phyloP scores from a whole-genome alignment of 1,140 invertebrate species.

The Oscheius sp. region DNA sequence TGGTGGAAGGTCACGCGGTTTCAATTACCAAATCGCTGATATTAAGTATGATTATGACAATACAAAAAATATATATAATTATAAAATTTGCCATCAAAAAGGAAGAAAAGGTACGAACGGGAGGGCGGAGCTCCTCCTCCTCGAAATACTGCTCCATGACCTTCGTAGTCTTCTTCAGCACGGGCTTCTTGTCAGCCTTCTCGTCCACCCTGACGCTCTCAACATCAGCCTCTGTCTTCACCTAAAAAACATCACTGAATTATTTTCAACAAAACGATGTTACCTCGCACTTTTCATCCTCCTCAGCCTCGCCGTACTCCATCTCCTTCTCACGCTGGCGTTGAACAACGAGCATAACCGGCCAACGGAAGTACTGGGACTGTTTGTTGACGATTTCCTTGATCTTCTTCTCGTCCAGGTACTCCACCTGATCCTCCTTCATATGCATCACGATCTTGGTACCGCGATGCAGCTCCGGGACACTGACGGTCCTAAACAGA shows the following conservation, averaged over 20 bases:
- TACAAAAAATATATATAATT: too few relatives aligned
- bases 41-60: too few relatives aligned
- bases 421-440: slow-evolving; percentile 87
- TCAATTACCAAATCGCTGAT: too few relatives aligned
- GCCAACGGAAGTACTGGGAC: slow-evolving; percentile 98
- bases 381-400: slow-evolving; percentile 98
- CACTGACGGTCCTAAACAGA: slow-evolving; percentile 64
- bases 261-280: background rate
- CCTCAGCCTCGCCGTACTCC: slow-evolving; percentile 70
- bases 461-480: slow-evolving; percentile 77
- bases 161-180: slow-evolving; percentile 89
- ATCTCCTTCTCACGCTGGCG: slow-evolving; percentile 84
- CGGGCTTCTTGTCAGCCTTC: slow-evolving; percentile 74
- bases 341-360: slow-evolving; percentile 86
- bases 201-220: slow-evolving; percentile 74
- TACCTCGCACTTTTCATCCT: slow-evolving; percentile 63
- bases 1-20: too few relatives aligned
- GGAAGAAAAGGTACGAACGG: too few relatives aligned
- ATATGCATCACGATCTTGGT: slow-evolving; percentile 83
- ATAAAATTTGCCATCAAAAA: too few relatives aligned
- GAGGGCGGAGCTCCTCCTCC: slow-evolving; percentile 94
- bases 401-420: slow-evolving; percentile 84
- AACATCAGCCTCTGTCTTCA: slow-evolving; percentile 71
- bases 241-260: slow-evolving; percentile 51
- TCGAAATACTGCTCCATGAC: slow-evolving; percentile 91